A percentile compares a stretch with the other conserved stretches of the same genome.
These are phyloP conservation scores for Poecile atricapillus DNA, from an alignment of 2,113 vertebrate genomes.

Conservation along the genomic window DNA sequence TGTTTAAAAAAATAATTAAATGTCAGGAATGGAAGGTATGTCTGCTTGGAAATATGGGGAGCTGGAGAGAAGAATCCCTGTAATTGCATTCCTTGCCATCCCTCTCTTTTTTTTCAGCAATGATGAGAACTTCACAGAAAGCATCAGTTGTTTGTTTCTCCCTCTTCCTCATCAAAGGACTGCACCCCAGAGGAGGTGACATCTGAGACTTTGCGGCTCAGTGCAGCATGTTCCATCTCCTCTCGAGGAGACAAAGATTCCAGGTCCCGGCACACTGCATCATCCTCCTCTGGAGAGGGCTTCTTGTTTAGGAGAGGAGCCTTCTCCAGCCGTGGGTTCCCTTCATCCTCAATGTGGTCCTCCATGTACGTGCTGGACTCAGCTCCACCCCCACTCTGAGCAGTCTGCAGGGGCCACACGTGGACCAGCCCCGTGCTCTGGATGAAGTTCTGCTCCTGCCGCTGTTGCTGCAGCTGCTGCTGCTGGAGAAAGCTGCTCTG, in stretches of 20 bases:
- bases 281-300: conserved; percentile 82
- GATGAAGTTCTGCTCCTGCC: conserved; percentile 72
- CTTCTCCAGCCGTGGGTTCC: conserved; percentile 79
- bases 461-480: conserved; percentile 66
- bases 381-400: conserved; percentile 57
- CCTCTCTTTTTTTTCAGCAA: conserved; percentile 37
- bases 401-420: conserved; percentile 83
- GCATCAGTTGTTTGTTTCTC: conserved; percentile 81
- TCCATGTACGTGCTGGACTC: conserved; percentile 78
- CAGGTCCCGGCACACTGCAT: conserved; percentile 87
- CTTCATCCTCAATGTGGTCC: conserved; percentile 81
- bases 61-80: conserved; percentile 51
- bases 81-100: conserved; percentile 21
- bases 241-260: conserved; percentile 88
- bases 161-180: conserved; percentile 88
- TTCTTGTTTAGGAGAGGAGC: conserved; percentile 84
- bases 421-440: conserved; percentile 82
- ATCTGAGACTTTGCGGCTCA: conserved; percentile 89
- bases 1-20: conserved; percentile 58
- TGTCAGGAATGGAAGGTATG: conserved; percentile 33
- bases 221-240: conserved; percentile 83
- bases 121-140: conserved; percentile 32
- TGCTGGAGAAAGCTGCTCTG: conserved; percentile 70
- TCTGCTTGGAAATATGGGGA: conserved; percentile 17
- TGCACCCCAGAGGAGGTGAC: conserved; percentile 87